A percentile compares a stretch with the other conserved stretches of the same genome.
phyloP scores from a whole-genome alignment of 2,888 invertebrate species.

The Idaea biselata region DNA sequence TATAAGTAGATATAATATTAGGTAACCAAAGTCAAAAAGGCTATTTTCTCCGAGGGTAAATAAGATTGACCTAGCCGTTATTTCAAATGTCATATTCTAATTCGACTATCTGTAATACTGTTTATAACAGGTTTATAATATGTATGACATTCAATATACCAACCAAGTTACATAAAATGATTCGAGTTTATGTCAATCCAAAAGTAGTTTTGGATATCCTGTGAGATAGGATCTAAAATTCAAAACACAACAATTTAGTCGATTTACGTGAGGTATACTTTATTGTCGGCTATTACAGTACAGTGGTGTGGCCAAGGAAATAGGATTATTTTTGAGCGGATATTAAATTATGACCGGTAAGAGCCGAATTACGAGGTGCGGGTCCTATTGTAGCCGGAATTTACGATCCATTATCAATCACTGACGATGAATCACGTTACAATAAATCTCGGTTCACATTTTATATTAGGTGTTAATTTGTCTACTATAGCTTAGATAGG shows the following conservation, averaged over 20 bases:
- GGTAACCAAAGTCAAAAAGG: not conserved
- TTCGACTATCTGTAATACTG: not conserved
- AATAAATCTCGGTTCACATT: slow-evolving; percentile 22
- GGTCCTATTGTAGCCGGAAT: slow-evolving; percentile 58
- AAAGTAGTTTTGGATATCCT: not conserved
- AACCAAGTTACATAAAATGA: not conserved
- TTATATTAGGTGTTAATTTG: slow-evolving; percentile 2
- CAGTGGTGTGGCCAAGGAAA: slow-evolving; percentile 58
- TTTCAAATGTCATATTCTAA: not conserved
- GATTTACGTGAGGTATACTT: slow-evolving; percentile 20
- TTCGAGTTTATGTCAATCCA: not conserved
- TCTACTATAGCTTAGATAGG: slow-evolving; percentile 7
- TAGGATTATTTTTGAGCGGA: slow-evolving; percentile 73
- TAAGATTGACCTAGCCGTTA: not conserved
- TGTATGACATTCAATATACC: not conserved
- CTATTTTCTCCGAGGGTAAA: not conserved
- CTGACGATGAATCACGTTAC: slow-evolving; percentile 28
- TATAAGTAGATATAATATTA: not conserved
- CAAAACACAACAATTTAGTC: slow-evolving; percentile 30
- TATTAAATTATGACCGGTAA: slow-evolving; percentile 76
- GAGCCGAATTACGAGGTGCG: slow-evolving; percentile 61
- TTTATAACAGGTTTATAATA: not conserved
- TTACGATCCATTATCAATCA: slow-evolving; percentile 46
- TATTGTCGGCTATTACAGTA: slow-evolving; percentile 44
- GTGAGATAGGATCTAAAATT: slow-evolving; percentile 12